Evolutionary conservation across 2,888 invertebrate genomes (phyloP), one percentile per base, ranked within the genome.

Genomic region (Lepidonotus clava): DNA sequence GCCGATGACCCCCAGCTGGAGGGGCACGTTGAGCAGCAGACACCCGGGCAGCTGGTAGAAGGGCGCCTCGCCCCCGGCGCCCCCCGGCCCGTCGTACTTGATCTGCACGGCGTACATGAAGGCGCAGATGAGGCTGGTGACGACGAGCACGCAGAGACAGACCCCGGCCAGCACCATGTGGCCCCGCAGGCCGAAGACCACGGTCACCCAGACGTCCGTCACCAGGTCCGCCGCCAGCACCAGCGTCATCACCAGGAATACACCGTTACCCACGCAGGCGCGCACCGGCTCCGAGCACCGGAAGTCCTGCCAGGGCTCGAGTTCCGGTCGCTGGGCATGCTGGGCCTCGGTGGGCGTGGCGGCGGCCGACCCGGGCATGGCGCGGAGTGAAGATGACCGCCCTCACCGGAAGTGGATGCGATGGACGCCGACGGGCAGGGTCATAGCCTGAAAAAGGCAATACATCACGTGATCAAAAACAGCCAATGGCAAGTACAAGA

Each of bases 241-340:
- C 8, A 87, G 21, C n/a, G 89, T 89, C n/a, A 87, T 76, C n/a
- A 88, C n/a, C 24, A 87, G 38, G 66, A 87, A 88, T 83, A 40
- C 80, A n/a, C 61, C 40, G 21, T 80, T 83, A 1, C 77, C 86
- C n/a, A 56, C 28, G 77, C 77, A 76, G 14, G 86, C 53, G 40
- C 86, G 67, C 32, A 85, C 67, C 6, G 84, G 46, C 28, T 80
- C 80, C 40, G 80, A 28, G 46, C 80, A 80, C 46, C 80, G 46
- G 46, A 1, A 80, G 80, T 80, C 80, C 51, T 41, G 80, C 46
- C 80, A 80, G 5, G 80, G 80, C 14, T 80, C 80, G 66, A 14
- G 66, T n/a, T 41, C 46, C 5, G 18, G 36, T n/a, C 38, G 18
- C 46, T 46, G 80, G 1, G 41, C 46, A 80, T 51, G 80, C 6